A percentile compares a stretch with the other conserved stretches of the same genome.
phyloP scores from a whole-genome alignment of 2,113 vertebrate species.

The Sinocyclocheilus anophthalmus region DNA sequence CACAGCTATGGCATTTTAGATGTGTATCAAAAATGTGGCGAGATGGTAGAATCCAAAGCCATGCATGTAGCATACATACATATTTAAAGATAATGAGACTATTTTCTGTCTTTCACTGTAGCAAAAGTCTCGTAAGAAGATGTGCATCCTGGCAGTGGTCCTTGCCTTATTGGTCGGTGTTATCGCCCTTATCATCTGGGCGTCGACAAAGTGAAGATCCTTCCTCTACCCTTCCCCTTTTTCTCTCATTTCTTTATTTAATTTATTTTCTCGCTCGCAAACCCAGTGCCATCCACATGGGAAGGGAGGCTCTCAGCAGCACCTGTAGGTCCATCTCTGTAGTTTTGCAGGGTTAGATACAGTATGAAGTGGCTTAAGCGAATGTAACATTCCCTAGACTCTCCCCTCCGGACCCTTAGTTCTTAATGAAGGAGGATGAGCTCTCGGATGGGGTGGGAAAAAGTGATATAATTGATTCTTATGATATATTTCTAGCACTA shows the following conservation, averaged over 20 bases:
- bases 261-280: conserved; percentile 38
- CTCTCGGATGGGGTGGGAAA: conserved; percentile 57
- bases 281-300: conserved; percentile 3
- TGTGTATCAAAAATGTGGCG: neutral
- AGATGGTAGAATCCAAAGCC: neutral
- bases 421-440: conserved; percentile 64
- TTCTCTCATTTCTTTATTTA: conserved; percentile 39
- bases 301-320: neutral
- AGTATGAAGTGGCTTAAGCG: neutral
- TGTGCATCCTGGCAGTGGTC: conserved; percentile 88
- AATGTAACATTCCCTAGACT: conserved; percentile 48
- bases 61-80: neutral
- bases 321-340: neutral
- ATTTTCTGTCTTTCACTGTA: conserved; percentile 58
- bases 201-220: conserved; percentile 67
- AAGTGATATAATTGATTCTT: conserved; percentile 51
- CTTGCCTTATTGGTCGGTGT: conserved; percentile 75
- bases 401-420: conserved; percentile 66
- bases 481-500: conserved; percentile 68
- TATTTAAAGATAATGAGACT: neutral
- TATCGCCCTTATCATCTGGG: conserved; percentile 82
- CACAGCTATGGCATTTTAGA: neutral
- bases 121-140: conserved; percentile 98
- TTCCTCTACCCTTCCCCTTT: conserved; percentile 51
- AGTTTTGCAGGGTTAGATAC: conserved; percentile 4